Base-by-base conservation (phyloP, 2,113 vertebrate species). In the Takifugu bimaculatus region DNA sequence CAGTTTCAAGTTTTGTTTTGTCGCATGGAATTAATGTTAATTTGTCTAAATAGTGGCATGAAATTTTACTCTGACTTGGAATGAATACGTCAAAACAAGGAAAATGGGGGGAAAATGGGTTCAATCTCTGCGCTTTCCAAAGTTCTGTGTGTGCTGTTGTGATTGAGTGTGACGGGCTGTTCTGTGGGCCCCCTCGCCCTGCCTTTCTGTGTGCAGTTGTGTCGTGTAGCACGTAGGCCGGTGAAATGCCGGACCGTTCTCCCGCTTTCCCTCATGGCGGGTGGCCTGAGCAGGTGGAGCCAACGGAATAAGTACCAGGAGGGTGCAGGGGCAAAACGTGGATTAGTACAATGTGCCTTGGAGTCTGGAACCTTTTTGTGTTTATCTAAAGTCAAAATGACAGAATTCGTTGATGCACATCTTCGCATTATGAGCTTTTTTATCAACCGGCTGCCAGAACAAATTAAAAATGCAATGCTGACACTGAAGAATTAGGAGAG, bases 221-320 rank as follows among this genome's bases (percentile, higher is more conserved):
- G 85, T 86, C 57, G 2, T 47, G 72, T 70, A 72, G 81, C 86
- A 85, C 86, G 64, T 81, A 82, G 77, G 78, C 81, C 58, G 80
- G 60, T 82, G 86, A 86, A 89, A 88, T 84, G 80, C 60, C 50
- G 28, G 57, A 68, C 66, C 5, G 25, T 61, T 75, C 62, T 77
- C 60, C 52, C 11, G 26, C 71, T 76, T 75, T n/a, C 57, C 55
- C 65, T 78, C 50, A 10, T 67, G 57, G 71, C 77, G 68, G 81
- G 81, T 86, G 86, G 73, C 76, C 80, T 64, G 25, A 42, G 60
- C 27, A 54, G 72, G 69, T 65, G 61, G 63, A 74, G 74, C 64
- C 57, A 71, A 43, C 42, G 58, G 53, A 71, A 71, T 26, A 63
- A 57, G 69, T 62, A 78, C 63, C 70, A 72, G 61, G 73, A 80